A percentile compares a stretch with the other conserved stretches of the same genome.
These are phyloP conservation scores for Semicossyphus pulcher DNA, from an alignment of 2,113 vertebrate species.

Conservation along the genomic window DNA sequence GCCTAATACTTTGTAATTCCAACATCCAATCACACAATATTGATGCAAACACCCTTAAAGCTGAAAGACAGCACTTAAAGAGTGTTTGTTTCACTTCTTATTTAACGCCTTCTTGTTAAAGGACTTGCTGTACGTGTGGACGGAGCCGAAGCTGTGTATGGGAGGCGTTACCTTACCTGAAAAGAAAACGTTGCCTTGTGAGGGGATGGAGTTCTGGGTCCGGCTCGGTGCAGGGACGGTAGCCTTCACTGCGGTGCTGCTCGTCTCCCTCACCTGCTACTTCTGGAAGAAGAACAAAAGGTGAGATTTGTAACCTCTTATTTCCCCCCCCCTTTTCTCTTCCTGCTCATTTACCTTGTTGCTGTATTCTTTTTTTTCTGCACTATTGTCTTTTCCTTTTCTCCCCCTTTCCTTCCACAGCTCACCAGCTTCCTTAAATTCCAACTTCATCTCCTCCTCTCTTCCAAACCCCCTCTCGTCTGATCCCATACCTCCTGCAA, in stretches of 20 bases:
- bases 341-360: background rate
- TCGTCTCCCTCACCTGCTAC: constrained; percentile 94
- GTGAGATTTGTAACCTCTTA: constrained; percentile 68
- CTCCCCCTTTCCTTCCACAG: background rate
- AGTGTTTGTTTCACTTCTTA: no score
- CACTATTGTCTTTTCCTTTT: no score
- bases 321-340: background rate
- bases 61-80: no score
- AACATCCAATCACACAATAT: no score
- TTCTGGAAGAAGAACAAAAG: constrained; percentile 99
- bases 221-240: constrained; percentile 90
- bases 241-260: constrained; percentile 89
- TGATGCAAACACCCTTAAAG: no score
- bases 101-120: no score
- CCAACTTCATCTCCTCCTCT: background rate
- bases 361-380: background rate
- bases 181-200: constrained; percentile 88
- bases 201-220: constrained; percentile 93
- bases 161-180: constrained; percentile 90
- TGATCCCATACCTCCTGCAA: background rate
- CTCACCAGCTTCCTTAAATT: background rate
- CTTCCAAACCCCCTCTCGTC: background rate
- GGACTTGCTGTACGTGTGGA: constrained; percentile 96
- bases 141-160: constrained; percentile 91
- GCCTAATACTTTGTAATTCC: no score